These are phyloP conservation scores for Pristionchus arcanus DNA, from an alignment of 2,888 invertebrate species.

Conservation along the genomic window DNA sequence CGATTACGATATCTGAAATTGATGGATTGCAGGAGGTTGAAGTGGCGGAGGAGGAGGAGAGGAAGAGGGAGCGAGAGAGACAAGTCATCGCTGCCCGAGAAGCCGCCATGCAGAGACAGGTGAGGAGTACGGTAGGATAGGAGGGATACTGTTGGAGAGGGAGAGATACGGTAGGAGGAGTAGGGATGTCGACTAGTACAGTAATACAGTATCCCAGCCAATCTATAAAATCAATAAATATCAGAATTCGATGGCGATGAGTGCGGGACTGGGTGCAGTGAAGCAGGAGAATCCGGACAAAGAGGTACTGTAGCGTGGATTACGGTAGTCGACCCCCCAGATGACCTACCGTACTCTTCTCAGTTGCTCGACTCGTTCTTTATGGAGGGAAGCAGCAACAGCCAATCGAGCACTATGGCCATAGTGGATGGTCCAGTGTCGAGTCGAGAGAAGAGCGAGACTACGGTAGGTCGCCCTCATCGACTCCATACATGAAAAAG, in stretches of 20 bases:
- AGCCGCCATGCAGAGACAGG: neutral
- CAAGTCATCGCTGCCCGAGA: slow-evolving; percentile 46
- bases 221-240: neutral
- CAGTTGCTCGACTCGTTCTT: slow-evolving; percentile 24
- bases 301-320: neutral
- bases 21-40: slow-evolving; percentile 21
- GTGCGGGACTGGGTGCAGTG: neutral
- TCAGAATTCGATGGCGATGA: slow-evolving; percentile 6
- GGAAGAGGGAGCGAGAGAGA: neutral
- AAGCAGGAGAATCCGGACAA: neutral
- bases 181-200: neutral
- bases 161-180: neutral
- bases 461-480: neutral
- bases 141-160: too few species aligned
- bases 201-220: neutral
- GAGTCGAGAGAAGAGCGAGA: neutral
- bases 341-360: neutral
- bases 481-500: too few species aligned
- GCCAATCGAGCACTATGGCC: neutral
- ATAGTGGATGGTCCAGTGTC: neutral
- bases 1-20: neutral
- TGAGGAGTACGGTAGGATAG: slow-evolving; percentile 15
- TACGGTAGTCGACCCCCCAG: neutral
- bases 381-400: neutral
- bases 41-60: slow-evolving; percentile 18